These are phyloP conservation scores for Eubasilissa regina DNA, from an alignment of 1,140 invertebrate species.

Conservation along the genomic window DNA sequence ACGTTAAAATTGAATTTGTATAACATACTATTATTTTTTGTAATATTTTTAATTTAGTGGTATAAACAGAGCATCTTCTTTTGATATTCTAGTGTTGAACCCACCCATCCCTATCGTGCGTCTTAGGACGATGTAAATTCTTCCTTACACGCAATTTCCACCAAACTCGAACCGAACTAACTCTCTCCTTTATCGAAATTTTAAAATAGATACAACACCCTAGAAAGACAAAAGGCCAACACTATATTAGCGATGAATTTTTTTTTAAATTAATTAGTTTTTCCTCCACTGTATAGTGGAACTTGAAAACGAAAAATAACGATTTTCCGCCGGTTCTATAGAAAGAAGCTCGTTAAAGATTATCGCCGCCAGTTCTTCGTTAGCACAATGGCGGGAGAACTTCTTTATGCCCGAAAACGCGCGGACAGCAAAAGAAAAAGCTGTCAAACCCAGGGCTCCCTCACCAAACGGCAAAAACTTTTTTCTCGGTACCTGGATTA, in stretches of 20 bases:
- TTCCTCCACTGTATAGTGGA: background rate
- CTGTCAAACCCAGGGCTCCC: slow-evolving; percentile 49
- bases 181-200: too few relatives aligned
- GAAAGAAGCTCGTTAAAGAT: slow-evolving; percentile 53
- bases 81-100: background rate
- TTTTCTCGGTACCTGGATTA: slow-evolving; percentile 25
- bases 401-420: slow-evolving; percentile 48
- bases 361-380: slow-evolving; percentile 55
- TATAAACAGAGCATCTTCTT: background rate
- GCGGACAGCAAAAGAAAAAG: slow-evolving; percentile 36
- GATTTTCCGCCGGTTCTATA: slow-evolving; percentile 3
- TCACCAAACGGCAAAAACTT: slow-evolving; percentile 32
- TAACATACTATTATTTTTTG: background rate
- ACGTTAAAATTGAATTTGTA: too few relatives aligned
- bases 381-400: slow-evolving; percentile 44
- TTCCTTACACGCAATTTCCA: too few relatives aligned
- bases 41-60: slow-evolving; percentile 5
- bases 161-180: too few relatives aligned
- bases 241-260: too few relatives aligned
- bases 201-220: too few relatives aligned
- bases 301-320: background rate
- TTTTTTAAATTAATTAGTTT: too few relatives aligned
- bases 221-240: too few relatives aligned
- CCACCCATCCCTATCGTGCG: too few relatives aligned
- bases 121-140: too few relatives aligned